Conservation (phyloP, 2,888 invertebrate genomes). For the Spisula solida region DNA sequence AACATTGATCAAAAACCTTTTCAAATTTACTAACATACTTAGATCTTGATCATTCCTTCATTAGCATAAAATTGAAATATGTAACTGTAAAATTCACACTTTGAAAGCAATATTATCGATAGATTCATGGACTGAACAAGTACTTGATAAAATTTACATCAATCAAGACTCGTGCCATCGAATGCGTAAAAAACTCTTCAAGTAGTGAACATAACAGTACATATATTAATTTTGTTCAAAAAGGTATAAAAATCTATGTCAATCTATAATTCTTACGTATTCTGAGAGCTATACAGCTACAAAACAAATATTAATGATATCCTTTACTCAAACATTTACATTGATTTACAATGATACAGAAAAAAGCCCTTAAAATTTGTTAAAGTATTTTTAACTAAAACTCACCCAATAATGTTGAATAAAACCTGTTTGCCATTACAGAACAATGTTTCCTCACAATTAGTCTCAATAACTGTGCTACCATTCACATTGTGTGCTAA, state of each 20-base stretch:
- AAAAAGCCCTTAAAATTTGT: neutral
- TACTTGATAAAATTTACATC: neutral
- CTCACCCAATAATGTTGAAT: neutral
- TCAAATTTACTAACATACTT: neutral
- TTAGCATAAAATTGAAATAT: neutral
- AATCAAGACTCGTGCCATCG: neutral
- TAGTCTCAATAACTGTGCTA: neutral
- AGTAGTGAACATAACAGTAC: neutral
- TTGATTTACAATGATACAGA: neutral
- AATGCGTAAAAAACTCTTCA: neutral
- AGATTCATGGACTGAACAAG: neutral
- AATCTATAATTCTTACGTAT: neutral
- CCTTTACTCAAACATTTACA: neutral
- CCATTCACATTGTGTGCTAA: neutral
- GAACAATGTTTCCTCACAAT: neutral
- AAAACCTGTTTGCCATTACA: neutral
- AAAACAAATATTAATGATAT: neutral
- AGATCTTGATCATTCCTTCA: neutral
- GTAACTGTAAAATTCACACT: neutral
- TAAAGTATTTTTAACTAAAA: neutral
- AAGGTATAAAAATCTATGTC: neutral
- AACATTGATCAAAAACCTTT: neutral
- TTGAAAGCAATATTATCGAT: constrained; percentile 1
- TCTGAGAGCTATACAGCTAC: neutral
- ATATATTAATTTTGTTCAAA: neutral